phyloP scores from a whole-genome alignment of 2,888 invertebrate species.

The Lepetodrilus schrolli region DNA sequence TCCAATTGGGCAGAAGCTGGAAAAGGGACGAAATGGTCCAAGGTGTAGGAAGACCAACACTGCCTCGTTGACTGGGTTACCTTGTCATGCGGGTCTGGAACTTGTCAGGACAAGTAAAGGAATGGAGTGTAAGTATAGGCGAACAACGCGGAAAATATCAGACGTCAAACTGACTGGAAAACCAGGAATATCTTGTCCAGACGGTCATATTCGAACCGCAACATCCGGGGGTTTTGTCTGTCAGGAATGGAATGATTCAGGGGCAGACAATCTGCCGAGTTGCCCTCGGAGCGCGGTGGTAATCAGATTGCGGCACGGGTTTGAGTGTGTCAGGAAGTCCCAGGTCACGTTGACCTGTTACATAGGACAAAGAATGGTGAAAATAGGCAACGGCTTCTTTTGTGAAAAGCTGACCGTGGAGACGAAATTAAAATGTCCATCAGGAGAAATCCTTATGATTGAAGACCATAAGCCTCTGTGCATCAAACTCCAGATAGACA shows the following conservation, averaged over 20 bases:
- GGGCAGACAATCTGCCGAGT: constrained; percentile 3
- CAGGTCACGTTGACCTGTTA: constrained; percentile 38
- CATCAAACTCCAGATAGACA: constrained; percentile 24
- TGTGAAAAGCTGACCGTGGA: constrained; percentile 1
- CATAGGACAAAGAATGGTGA: constrained; percentile 26
- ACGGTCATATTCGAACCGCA: constrained; percentile 36
- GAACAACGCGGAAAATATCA: background rate
- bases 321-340: constrained; percentile 38
- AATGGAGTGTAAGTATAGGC: constrained; percentile 32
- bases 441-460: constrained; percentile 32
- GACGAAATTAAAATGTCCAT: constrained; percentile 25
- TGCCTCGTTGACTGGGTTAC: constrained; percentile 21
- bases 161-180: background rate
- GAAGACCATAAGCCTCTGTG: constrained; percentile 31
- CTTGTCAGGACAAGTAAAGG: constrained; percentile 34
- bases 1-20: background rate
- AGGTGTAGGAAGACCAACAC: constrained; percentile 5
- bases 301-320: constrained; percentile 31
- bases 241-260: constrained; percentile 15
- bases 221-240: constrained; percentile 41
- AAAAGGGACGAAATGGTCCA: background rate
- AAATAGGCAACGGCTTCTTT: constrained; percentile 24
- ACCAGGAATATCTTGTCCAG: constrained; percentile 28
- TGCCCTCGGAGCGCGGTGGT: constrained; percentile 35
- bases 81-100: constrained; percentile 38